These are phyloP conservation scores for Pseudococcus jackbeardsleyi DNA, from an alignment of 2,888 invertebrate genomes.

Conservation along the genomic window DNA sequence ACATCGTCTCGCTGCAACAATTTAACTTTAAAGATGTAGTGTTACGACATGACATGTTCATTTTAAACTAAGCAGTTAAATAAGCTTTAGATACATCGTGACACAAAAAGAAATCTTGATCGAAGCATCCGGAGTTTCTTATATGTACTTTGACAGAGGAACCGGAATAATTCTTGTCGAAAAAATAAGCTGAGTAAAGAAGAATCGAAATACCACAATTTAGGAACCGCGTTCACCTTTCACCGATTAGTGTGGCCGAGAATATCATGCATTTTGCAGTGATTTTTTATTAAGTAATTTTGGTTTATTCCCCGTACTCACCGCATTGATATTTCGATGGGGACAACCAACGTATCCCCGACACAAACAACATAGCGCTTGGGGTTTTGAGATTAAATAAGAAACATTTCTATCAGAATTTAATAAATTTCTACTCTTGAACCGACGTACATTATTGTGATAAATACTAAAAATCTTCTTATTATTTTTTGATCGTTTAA, in stretches of 20 bases:
- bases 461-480: conserved; percentile 62
- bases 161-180: background rate
- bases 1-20: conserved; percentile 71
- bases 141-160: too few species aligned
- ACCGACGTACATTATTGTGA: conserved; percentile 63
- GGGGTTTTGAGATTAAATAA: conserved; percentile 47
- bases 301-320: conserved; percentile 48
- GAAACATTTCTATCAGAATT: conserved; percentile 63
- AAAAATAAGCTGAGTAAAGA: background rate
- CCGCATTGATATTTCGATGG: conserved; percentile 57
- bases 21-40: background rate
- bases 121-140: background rate
- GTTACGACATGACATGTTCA: background rate
- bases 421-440: conserved; percentile 60
- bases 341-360: conserved; percentile 58
- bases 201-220: background rate
- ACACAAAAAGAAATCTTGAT: background rate
- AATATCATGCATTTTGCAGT: background rate
- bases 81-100: background rate
- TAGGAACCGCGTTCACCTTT: background rate
- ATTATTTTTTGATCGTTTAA: conserved; percentile 61
- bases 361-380: conserved; percentile 60
- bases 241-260: background rate
- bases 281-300: background rate
- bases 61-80: background rate